These are phyloP conservation scores for Cylloceria caligata DNA, from an alignment of 2,888 invertebrate genomes.

Conservation along the genomic window DNA sequence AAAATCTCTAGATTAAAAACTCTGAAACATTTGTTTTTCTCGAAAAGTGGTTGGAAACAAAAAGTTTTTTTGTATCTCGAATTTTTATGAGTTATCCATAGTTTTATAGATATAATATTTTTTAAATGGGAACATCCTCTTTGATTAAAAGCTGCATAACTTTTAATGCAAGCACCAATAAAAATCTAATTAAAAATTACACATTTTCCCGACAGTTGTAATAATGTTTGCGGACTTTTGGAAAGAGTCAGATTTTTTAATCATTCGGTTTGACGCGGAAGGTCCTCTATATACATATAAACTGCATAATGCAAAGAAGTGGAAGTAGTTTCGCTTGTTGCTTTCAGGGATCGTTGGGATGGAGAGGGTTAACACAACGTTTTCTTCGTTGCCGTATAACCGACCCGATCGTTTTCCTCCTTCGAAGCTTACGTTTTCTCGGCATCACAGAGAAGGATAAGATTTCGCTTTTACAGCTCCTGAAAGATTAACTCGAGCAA, in stretches of 20 bases:
- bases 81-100: too few species aligned
- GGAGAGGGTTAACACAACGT: conserved; percentile 26
- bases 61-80: too few species aligned
- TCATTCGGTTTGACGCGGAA: neutral
- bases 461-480: conserved; percentile 74
- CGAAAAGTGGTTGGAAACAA: too few species aligned
- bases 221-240: neutral
- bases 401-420: conserved; percentile 24
- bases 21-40: too few species aligned
- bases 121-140: too few species aligned
- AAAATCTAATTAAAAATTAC: too few species aligned
- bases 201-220: too few species aligned
- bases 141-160: too few species aligned
- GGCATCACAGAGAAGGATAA: conserved; percentile 62
- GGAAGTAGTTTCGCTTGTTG: conserved; percentile 39
- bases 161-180: too few species aligned
- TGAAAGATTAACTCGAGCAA: conserved; percentile 74
- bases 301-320: neutral
- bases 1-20: too few species aligned
- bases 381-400: neutral
- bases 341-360: neutral
- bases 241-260: neutral
- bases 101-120: too few species aligned
- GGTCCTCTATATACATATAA: neutral
- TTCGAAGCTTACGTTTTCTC: conserved; percentile 6